Percentiles rank a stretch among this genome's conserved stretches.
Conservation (phyloP, 1,140 invertebrate species). For the Gryllus bimaculatus region DNA sequence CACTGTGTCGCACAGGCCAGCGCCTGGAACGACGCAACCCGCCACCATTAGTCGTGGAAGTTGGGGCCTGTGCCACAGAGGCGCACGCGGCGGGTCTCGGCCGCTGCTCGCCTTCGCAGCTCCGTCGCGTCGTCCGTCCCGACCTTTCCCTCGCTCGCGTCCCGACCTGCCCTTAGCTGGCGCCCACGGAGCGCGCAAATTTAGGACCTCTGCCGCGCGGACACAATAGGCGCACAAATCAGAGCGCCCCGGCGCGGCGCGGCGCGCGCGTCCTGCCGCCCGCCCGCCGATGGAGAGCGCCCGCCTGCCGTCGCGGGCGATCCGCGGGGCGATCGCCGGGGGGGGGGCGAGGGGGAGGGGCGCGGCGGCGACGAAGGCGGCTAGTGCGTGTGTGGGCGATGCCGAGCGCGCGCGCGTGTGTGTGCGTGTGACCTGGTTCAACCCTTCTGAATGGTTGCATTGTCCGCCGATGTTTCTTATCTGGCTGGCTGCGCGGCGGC, state of each 20-base stretch:
- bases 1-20: no score
- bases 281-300: no score
- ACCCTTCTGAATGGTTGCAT: conserved; percentile 3
- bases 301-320: no score
- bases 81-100: neutral
- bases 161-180: no score
- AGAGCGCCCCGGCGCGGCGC: neutral
- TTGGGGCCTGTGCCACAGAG: neutral
- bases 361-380: no score
- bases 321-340: no score
- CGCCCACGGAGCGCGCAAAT: neutral
- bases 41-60: neutral
- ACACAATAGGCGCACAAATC: neutral
- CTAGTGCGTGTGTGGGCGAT: neutral
- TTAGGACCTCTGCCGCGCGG: neutral
- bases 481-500: neutral
- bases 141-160: neutral
- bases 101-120: neutral
- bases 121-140: neutral
- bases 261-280: no score
- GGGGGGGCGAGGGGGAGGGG: no score
- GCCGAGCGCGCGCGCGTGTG: no score
- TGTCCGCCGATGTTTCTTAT: conserved; percentile 3
- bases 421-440: neutral
- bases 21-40: no score